Evolutionary conservation across 1,140 invertebrate species (phyloP).

Genomic region (Brachionus rubens): DNA sequence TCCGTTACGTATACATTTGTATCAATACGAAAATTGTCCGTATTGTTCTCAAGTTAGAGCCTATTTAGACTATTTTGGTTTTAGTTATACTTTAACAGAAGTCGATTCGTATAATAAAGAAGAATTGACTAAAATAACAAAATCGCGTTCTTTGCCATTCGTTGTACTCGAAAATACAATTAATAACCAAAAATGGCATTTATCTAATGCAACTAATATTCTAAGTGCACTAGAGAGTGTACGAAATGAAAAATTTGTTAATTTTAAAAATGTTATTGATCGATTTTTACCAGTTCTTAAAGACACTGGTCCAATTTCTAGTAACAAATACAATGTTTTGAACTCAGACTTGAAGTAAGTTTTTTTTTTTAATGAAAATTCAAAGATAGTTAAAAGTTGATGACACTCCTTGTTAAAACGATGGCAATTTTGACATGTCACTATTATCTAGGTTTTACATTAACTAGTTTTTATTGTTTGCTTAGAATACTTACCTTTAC

Average conservation of each 20-base stretch:
- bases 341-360: conserved; percentile 30
- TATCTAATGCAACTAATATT: conserved; percentile 29
- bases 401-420: no score
- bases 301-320: neutral
- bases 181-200: conserved; percentile 21
- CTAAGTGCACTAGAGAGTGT: conserved; percentile 31
- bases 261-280: conserved; percentile 12
- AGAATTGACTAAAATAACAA: conserved; percentile 81
- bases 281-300: conserved; percentile 21
- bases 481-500: no score
- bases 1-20: conserved; percentile 25
- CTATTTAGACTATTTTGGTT: conserved; percentile 85
- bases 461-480: no score
- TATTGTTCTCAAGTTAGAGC: conserved; percentile 95
- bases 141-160: conserved; percentile 92
- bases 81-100: conserved; percentile 92
- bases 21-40: conserved; percentile 45
- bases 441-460: no score
- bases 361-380: no score
- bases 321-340: neutral
- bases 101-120: conserved; percentile 86
- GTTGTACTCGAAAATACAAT: conserved; percentile 25
- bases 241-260: conserved; percentile 3
- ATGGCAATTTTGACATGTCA: no score
- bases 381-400: no score